Evolutionary conservation across 2,113 vertebrate genomes (phyloP), one percentile per base, ranked within the genome.

Genomic region (Anseranas semipalmata): DNA sequence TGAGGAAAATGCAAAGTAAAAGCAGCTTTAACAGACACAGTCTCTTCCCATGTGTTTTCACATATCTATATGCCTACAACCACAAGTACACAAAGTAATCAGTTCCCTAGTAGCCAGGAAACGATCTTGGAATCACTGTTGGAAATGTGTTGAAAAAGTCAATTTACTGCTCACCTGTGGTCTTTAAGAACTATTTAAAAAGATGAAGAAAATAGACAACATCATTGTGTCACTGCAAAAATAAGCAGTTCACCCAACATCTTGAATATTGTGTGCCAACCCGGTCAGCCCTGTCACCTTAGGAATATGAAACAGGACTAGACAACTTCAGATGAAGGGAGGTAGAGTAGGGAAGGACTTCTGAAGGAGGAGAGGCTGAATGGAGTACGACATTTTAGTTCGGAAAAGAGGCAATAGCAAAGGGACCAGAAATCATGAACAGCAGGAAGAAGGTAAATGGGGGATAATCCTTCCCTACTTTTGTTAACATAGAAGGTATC

Each of bases 81-180:
- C 20, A 46, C 16, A 39, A 62, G 33, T 10, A n/a, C 24, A 53
- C 15, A 9, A 45, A 48, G 55, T 21, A 72, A 6, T 24, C 20
- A 24, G n/a, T 71, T 33, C 14, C 1, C 2, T 87, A 67, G 1
- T 37, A 1, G 1, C 35, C 16, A 52, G 62, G 71, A 68, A 83
- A 84, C 68, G 22, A 14, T 19, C 72, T 71, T 39, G 62, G 60
- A 50, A 63, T 33, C 8, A 1, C 7, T 1, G 1, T 0, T 0
- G 25, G 37, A 80, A 86, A 84, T 21, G 45, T 9, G 16, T 39
- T 56, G 67, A 24, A 76, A 60, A 94, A 68, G n/a, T 43, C n/a
- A 13, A 41, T 78, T 73, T 65, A 12, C 17, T 15, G 32, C 75
- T 82, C 33, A 58, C 39, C 35, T 41, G 32, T 27, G 37, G 14